Conservation (phyloP, 2,797 vertebrate species). For the Sandelia bainsii region DNA sequence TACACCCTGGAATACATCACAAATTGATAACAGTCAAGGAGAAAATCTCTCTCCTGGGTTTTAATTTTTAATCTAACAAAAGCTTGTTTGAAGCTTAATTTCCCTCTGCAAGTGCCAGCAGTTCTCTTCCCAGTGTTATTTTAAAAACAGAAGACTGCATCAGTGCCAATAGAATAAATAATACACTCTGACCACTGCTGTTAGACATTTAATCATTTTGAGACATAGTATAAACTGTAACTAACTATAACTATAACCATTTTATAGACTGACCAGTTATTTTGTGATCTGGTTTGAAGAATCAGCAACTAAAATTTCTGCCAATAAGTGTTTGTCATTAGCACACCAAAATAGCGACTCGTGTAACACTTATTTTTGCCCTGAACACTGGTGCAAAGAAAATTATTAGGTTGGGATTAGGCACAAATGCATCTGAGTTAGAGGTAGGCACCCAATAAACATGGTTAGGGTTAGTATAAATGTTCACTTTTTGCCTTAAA, state of each 20-base stretch:
- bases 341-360: no score
- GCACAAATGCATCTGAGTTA: no score
- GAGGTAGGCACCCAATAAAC: no score
- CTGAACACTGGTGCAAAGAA: no score
- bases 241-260: no score
- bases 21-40: slow-evolving; percentile 37
- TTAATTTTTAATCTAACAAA: slow-evolving; percentile 51
- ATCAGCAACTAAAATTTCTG: background rate
- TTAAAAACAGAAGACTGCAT: slow-evolving; percentile 26
- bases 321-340: background rate
- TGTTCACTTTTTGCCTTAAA: no score
- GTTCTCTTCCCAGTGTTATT: slow-evolving; percentile 7
- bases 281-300: no score
- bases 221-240: no score
- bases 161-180: slow-evolving; percentile 12
- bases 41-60: slow-evolving; percentile 38
- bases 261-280: no score
- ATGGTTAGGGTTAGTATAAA: no score
- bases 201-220: slow-evolving; percentile 3
- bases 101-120: slow-evolving; percentile 19
- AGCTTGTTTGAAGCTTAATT: slow-evolving; percentile 43
- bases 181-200: slow-evolving; percentile 1
- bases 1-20: slow-evolving; percentile 31
- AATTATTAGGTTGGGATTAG: no score
- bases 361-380: no score